Evolutionary conservation across 2,113 vertebrate genomes (phyloP).

Genomic region (Chiloscyllium plagiosum): DNA sequence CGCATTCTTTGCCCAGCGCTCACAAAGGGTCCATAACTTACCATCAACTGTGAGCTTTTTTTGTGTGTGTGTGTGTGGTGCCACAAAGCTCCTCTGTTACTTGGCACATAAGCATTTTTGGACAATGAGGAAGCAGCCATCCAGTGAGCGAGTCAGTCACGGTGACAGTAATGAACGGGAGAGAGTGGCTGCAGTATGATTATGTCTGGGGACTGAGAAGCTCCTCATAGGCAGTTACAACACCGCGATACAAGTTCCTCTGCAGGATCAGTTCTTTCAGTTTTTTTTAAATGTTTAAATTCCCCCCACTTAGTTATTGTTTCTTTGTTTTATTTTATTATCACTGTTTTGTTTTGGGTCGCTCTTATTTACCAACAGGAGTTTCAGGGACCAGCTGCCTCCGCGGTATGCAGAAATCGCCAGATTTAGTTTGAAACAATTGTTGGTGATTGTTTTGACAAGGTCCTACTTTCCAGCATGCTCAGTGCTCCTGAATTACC

Average conservation of each 20-base stretch:
- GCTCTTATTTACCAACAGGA: not conserved
- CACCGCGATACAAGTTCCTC: not conserved
- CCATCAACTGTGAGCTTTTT: conserved; percentile 31
- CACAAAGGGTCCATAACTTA: conserved; percentile 35
- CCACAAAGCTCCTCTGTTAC: conserved; percentile 35
- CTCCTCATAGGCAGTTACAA: not conserved
- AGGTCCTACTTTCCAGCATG: conserved; percentile 82
- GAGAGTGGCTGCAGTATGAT: conserved; percentile 45
- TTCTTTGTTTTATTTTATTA: not conserved
- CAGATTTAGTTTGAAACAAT: conserved; percentile 77
- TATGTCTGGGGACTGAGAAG: conserved; percentile 43
- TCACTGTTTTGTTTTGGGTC: not conserved
- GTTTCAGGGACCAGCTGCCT: conserved; percentile 62
- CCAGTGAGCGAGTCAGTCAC: conserved; percentile 8
- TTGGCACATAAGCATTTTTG: conserved; percentile 38
- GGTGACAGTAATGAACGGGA: conserved; percentile 39
- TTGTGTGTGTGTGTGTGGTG: not conserved
- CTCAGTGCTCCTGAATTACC: conserved; percentile 96
- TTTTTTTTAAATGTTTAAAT: not conserved
- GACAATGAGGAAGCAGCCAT: conserved; percentile 29
- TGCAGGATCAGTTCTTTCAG: not conserved
- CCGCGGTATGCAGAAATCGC: conserved; percentile 84
- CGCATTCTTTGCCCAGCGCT: conserved; percentile 28
- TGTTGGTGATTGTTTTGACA: conserved; percentile 82
- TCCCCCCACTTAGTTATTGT: not conserved